Evolutionary conservation across 2,797 vertebrate genomes (phyloP), one percentile per base, ranked within the genome.

Genomic region (Bryconaethiops microstoma): DNA sequence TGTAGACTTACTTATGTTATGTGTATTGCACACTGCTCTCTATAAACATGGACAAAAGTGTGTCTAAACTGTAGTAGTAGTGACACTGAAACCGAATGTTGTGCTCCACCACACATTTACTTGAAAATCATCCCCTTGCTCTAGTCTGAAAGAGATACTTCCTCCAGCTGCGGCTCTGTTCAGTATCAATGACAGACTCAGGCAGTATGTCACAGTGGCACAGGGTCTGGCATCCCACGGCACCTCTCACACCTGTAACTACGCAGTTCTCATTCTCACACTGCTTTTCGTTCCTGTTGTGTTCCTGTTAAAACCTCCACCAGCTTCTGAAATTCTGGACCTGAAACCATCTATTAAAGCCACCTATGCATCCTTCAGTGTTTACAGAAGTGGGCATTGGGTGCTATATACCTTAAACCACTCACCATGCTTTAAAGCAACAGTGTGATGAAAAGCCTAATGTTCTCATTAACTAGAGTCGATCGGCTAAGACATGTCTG

Each of bases 131-230:
- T 25, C 76, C 80, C 71, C 79, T 55, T 68, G 25, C 74, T 69
- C 54, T 45, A 40, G 67, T 57, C 13, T 83, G 59, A 85, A 77
- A 76, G 45, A 77, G 57, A 67, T 62, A 84, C 68, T 84, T 84
- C 86, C 82, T 79, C 82, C 50, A 76, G 21, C 45, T 64, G 70
- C 57, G 74, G 65, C 55, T 42, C 64, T 79, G 40, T 64, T 76
- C 35, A 39, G 8, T 81, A 77, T 81, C 63, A 79, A 48, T 75
- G 64, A 65, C 35, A 60, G 23, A 39, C 69, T 69, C 65, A 72
- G 64, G 77, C 29, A 74, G 74, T 29, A 54, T 76, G 75, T 75
- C 76, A 79, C 23, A 21, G 54, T 77, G 71, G 84, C 40, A 62
- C 17, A n/a, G 39, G 0, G 65, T 45, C 40, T 19, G 8, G 67